Conservation (phyloP, 2,888 invertebrate species). For the Caenorhabditis virilis region DNA sequence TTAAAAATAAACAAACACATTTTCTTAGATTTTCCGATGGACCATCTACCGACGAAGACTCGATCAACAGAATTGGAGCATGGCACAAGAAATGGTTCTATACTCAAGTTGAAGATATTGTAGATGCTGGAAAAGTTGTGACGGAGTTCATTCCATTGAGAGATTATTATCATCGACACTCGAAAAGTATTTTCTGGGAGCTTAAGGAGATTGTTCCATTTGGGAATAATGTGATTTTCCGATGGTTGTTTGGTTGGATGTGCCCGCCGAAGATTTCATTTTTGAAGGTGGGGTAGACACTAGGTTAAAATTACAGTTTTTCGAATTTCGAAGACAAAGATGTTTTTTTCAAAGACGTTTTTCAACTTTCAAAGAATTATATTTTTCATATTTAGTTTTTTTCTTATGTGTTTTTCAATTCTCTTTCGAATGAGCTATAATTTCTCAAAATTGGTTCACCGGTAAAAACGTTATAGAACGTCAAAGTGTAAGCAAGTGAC, state of each 20-base stretch:
- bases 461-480: too few relatives aligned
- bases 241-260: slow-evolving; percentile 80
- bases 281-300: too few relatives aligned
- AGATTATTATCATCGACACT: slow-evolving; percentile 84
- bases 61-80: slow-evolving; percentile 77
- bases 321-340: too few relatives aligned
- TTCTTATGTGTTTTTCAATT: too few relatives aligned
- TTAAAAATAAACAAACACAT: neutral
- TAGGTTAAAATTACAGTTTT: too few relatives aligned
- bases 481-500: too few relatives aligned
- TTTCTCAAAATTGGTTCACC: too few relatives aligned
- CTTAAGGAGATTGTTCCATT: slow-evolving; percentile 83
- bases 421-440: too few relatives aligned
- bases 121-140: slow-evolving; percentile 6
- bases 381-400: too few relatives aligned
- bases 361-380: too few relatives aligned
- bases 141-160: slow-evolving; percentile 78
- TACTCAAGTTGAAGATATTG: slow-evolving; percentile 76
- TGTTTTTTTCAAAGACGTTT: too few relatives aligned
- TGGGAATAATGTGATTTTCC: slow-evolving; percentile 79
- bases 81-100: slow-evolving; percentile 87
- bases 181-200: slow-evolving; percentile 83
- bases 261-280: slow-evolving; percentile 83
- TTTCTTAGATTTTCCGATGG: slow-evolving; percentile 55
- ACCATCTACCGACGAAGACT: slow-evolving; percentile 43